Base-by-base conservation (phyloP, 2,888 invertebrate species). In the Calameuta pallipes region DNA sequence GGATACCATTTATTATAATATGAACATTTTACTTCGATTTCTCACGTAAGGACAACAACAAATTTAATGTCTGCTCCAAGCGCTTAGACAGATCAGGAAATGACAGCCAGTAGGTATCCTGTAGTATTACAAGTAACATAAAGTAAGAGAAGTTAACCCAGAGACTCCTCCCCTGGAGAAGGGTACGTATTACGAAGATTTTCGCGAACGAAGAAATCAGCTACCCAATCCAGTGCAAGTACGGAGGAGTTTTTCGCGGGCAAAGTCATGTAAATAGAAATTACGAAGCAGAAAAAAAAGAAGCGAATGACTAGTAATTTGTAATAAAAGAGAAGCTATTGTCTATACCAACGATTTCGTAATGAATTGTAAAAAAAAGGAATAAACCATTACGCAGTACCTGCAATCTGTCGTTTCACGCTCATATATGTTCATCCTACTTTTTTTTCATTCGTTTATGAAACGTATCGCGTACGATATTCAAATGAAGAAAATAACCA, bases 321-420 rank as follows among this genome's bases (percentile, higher is more conserved):
- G 80, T 81, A 85, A 80, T 30, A 71, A 35, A 30, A 81, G 77
- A 69, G 36, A 75, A 76, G 71, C 73, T 33, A 76, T 34, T 77
- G 80, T 80, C 35, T 76, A 79, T 12, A 79, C 77, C 13, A 74
- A 36, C 76, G 79, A 71, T 83, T 85, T 79, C 79, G n/a, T 77
- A 85, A 84, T 84, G 83, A 83, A 80, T 41, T 74, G 30, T 80
- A 84, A 69, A 80, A 82, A 82, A 82, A 83, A 82, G 69, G 70
- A 79, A 82, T 73, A 76, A 76, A 82, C 75, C 76, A 74, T 80
- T 74, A 77, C 80, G 80, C 77, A 80, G 74, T 56, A 56, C 41
- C 41, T 56, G 41, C 41, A 56, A 56, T 56, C 23, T 56, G 41
- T 56, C 41, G 41, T 56, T 56, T 56, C 9, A 41, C 23, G 6